Evolutionary conservation across 2,888 invertebrate genomes (phyloP).

Genomic region (Drosophila ezoana): DNA sequence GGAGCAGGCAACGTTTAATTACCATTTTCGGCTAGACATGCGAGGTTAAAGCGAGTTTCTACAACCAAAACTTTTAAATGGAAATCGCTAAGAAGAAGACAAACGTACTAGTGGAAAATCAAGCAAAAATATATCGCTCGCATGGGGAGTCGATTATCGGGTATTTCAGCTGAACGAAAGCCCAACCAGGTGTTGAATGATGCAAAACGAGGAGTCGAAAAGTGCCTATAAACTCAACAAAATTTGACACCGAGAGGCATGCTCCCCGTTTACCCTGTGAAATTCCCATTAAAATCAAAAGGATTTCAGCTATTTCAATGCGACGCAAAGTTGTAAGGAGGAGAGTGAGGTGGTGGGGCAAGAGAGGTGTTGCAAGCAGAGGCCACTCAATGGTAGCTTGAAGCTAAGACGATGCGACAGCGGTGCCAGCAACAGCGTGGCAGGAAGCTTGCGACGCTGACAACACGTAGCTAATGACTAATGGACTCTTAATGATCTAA

Average conservation of each 20-base stretch:
- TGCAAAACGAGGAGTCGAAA: conserved; percentile 3
- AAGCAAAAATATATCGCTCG: conserved; percentile 16
- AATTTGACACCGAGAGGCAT: conserved; percentile 36
- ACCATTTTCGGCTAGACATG: conserved; percentile 30
- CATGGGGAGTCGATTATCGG: conserved; percentile 41
- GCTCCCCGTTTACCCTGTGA: conserved; percentile 35
- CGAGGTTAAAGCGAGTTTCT: conserved; percentile 16
- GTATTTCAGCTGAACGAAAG: conserved; percentile 43
- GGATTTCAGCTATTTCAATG: conserved; percentile 56
- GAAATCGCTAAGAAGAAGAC: neutral
- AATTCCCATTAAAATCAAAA: conserved; percentile 71
- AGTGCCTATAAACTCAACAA: conserved; percentile 37
- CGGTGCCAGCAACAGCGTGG: conserved; percentile 26
- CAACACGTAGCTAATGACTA: conserved; percentile 78
- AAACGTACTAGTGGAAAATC: neutral
- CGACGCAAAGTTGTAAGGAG: neutral
- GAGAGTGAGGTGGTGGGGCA: neutral
- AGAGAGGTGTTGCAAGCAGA: neutral
- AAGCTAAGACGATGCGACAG: conserved; percentile 31
- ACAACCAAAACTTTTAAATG: neutral
- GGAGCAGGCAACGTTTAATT: conserved; percentile 57
- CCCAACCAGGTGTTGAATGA: conserved; percentile 18
- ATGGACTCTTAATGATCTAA: conserved; percentile 83
- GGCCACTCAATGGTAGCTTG: conserved; percentile 22
- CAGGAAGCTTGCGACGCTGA: conserved; percentile 43